A percentile compares a stretch with the other conserved stretches of the same genome.
phyloP scores from a whole-genome alignment of 1,140 invertebrate genomes.

The Drosophila azteca region DNA sequence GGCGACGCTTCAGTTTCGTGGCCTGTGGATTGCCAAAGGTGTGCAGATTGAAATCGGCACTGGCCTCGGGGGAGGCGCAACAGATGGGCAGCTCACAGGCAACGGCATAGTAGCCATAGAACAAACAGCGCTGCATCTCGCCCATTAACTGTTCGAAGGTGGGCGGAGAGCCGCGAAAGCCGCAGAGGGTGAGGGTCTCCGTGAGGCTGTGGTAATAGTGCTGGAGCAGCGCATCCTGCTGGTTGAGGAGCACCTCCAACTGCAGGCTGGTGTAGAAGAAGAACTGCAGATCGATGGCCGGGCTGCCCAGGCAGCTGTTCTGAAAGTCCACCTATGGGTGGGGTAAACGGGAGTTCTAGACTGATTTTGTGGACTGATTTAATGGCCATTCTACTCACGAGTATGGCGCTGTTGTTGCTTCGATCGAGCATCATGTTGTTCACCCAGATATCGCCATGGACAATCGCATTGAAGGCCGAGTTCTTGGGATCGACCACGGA shows the following conservation, averaged over 20 bases:
- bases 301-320: constrained; percentile 57
- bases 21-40: constrained; percentile 40
- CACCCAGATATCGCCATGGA: constrained; percentile 87
- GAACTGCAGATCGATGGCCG: constrained; percentile 68
- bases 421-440: constrained; percentile 87
- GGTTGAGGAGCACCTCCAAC: constrained; percentile 52
- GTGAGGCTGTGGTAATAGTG: constrained; percentile 68
- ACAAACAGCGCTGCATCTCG: constrained; percentile 67
- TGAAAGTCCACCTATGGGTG: constrained; percentile 73
- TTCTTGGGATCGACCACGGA: constrained; percentile 46
- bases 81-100: constrained; percentile 68
- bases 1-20: constrained; percentile 35
- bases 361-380: neutral
- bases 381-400: constrained; percentile 55
- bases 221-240: constrained; percentile 71
- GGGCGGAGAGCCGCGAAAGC: constrained; percentile 69
- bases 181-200: constrained; percentile 68
- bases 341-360: neutral
- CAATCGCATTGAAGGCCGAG: constrained; percentile 84
- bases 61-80: constrained; percentile 38
- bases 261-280: constrained; percentile 71
- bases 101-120: constrained; percentile 59
- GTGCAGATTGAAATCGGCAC: constrained; percentile 37
- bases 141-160: constrained; percentile 69
- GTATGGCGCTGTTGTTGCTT: constrained; percentile 84